Evolutionary conservation across 2,113 vertebrate genomes (phyloP).

Genomic region (Rynchops niger): DNA sequence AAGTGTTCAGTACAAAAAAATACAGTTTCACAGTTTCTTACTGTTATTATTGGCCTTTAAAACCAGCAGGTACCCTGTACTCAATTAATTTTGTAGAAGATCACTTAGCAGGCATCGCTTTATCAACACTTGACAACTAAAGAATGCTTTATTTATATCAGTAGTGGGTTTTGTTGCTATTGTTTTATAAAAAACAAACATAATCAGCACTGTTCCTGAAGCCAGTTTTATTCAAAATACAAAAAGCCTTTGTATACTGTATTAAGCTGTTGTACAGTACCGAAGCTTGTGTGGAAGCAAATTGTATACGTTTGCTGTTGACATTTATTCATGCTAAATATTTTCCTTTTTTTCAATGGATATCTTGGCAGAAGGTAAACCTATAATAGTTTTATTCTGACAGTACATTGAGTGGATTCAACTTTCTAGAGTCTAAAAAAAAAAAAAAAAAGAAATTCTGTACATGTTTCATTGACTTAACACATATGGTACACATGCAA

Average conservation of each 20-base stretch:
- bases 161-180: background rate
- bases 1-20: background rate
- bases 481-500: background rate
- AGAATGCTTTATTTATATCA: background rate
- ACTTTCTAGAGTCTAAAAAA: background rate
- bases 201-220: background rate
- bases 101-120: slow-evolving; percentile 31
- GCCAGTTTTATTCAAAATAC: background rate
- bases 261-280: background rate
- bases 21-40: background rate
- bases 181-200: background rate
- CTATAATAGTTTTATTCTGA: background rate
- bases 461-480: background rate
- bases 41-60: slow-evolving; percentile 53
- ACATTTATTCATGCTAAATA: background rate
- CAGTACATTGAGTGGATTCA: background rate
- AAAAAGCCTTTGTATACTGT: background rate
- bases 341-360: background rate
- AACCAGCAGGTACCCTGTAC: slow-evolving; percentile 4
- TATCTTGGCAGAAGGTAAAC: background rate
- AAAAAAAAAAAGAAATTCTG: background rate
- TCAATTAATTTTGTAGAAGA: slow-evolving; percentile 66
- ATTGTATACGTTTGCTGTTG: background rate
- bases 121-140: slow-evolving; percentile 14
- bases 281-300: background rate